These are phyloP conservation scores for Procambarus virginalis DNA, from an alignment of 1,140 invertebrate species.

Conservation along the genomic window DNA sequence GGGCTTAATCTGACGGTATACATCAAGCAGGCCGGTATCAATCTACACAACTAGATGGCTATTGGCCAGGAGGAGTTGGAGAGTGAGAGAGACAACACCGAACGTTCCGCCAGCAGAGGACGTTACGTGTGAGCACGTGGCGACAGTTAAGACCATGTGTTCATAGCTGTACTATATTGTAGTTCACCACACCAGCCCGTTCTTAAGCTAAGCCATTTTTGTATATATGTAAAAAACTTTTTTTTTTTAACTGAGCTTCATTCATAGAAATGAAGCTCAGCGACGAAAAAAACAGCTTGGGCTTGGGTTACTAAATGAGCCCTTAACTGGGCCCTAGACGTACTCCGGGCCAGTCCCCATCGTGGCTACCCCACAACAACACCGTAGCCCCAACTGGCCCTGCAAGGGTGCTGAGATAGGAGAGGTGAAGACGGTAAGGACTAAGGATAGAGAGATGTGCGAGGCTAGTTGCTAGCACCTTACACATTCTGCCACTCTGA, in stretches of 20 bases:
- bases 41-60: slow-evolving; percentile 68
- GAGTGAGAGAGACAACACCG: slow-evolving; percentile 63
- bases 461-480: background rate
- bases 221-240: background rate
- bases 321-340: slow-evolving; percentile 65
- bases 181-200: slow-evolving; percentile 51
- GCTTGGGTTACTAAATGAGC: slow-evolving; percentile 48
- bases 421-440: background rate
- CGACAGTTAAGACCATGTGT: slow-evolving; percentile 68
- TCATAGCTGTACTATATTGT: slow-evolving; percentile 71
- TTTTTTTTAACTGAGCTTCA: background rate
- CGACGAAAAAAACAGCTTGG: slow-evolving; percentile 17
- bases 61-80: slow-evolving; percentile 63
- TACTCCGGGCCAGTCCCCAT: slow-evolving; percentile 68
- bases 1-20: slow-evolving; percentile 66
- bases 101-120: slow-evolving; percentile 46
- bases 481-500: background rate
- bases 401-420: background rate
- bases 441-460: background rate
- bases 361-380: slow-evolving; percentile 65
- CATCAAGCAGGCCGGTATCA: slow-evolving; percentile 68
- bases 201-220: slow-evolving; percentile 27
- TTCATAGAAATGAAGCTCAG: background rate
- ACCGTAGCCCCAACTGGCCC: slow-evolving; percentile 63
- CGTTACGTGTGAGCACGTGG: slow-evolving; percentile 63